Percentiles rank a stretch among this genome's conserved stretches.
Conservation (phyloP, 2,797 vertebrate species). For the Gallinago solitaria region DNA sequence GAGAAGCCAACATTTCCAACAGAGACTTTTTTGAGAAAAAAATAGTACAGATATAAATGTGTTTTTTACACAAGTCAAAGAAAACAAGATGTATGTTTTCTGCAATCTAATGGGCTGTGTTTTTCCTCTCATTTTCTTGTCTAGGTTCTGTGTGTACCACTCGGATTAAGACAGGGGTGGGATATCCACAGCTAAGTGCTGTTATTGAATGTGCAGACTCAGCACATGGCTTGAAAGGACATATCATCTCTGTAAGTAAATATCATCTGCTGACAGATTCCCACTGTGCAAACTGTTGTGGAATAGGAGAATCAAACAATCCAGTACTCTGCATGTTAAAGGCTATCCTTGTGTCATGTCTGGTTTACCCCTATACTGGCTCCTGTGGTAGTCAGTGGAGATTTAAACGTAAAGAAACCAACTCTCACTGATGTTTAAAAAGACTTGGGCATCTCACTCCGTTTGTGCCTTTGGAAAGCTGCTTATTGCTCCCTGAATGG, state of each 20-base stretch:
- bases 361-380: background rate
- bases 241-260: conserved; percentile 95
- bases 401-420: background rate
- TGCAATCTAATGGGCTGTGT: background rate
- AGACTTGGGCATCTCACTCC: background rate
- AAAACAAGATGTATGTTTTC: background rate
- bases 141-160: conserved; percentile 98
- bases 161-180: conserved; percentile 97
- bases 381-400: background rate
- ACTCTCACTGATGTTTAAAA: background rate
- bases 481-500: background rate
- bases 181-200: conserved; percentile 97
- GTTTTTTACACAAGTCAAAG: background rate
- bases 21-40: background rate
- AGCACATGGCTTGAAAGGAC: conserved; percentile 96
- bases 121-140: background rate
- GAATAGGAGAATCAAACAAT: background rate
- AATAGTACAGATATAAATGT: background rate
- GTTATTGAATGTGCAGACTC: conserved; percentile 98
- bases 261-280: background rate
- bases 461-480: background rate
- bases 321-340: background rate
- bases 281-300: background rate
- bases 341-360: background rate
- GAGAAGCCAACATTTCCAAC: background rate